Base-by-base conservation (phyloP, 2,888 invertebrate species). In the Graphium colonna region DNA sequence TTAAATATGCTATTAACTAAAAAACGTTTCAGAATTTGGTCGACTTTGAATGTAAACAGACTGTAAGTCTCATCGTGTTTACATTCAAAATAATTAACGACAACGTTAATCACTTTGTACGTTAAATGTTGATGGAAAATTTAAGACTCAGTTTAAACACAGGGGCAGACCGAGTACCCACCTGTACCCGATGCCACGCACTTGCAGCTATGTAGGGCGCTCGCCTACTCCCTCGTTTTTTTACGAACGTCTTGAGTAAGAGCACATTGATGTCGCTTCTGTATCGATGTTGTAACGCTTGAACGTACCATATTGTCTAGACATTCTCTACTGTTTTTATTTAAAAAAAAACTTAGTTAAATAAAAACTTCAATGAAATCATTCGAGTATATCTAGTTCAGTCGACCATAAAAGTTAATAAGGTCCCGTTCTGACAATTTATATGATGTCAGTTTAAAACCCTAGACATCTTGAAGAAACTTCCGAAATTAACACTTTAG, bases 221-320 rank as follows among this genome's bases (percentile, higher is more conserved):
- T 81, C 83, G 68, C 82, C 84, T 58, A 90, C 90, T 59, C 90
- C 90, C 54, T 88, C 86, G 60, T 90, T 89, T 79, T 87, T 82
- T 82, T 87, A 84, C 67, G 88, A 88, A 68, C 73, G 77, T 58
- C 79, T 81, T 67, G 83, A 86, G 87, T 89, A 89, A 88, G 88
- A 61, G 21, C 21, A 36, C 7, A 68, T 77, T 69, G 76, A 69
- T 82, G 77, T 78, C 48, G 63, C 59, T 66, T 59, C n/a, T 50
- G 40, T 52, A 56, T 54, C 8, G 47, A 54, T 38, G 36, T 48
- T 49, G 16, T 42, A 47, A 42, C 63, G 65, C 68, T 68, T 67
- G 66, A 62, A 61, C 68, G 21, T 21, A 21, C 21, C 21, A 21
- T 21, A 21, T 3, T 31, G 31, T 31, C 64, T 67, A 42, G 17